A percentile compares a stretch with the other conserved stretches of the same genome.
Evolutionary conservation across 2,797 vertebrate genomes (phyloP).

Genomic region (Ateles fusciceps): DNA sequence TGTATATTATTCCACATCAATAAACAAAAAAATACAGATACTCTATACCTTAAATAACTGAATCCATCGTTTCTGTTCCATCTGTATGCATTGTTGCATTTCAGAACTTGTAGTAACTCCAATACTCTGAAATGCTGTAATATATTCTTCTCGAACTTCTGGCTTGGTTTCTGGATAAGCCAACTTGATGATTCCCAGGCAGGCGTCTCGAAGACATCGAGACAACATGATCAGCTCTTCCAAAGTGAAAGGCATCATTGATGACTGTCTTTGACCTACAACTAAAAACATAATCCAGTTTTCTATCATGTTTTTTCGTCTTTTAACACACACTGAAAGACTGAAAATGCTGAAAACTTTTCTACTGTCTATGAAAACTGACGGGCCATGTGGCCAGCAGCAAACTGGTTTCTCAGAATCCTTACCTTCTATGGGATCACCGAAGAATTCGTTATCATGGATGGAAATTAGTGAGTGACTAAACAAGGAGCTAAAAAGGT

Average conservation of each 20-base stretch:
- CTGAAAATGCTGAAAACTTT: neutral
- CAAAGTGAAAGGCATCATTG: slow-evolving; percentile 98
- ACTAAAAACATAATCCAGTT: slow-evolving; percentile 60
- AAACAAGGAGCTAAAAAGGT: slow-evolving; percentile 99
- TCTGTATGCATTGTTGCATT: slow-evolving; percentile 93
- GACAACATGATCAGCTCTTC: slow-evolving; percentile 93
- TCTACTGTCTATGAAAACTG: neutral
- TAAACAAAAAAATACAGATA: neutral
- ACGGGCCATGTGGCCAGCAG: neutral
- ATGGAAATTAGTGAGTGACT: slow-evolving; percentile 98
- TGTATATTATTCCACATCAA: neutral
- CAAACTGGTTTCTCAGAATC: neutral
- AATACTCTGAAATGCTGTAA: slow-evolving; percentile 94
- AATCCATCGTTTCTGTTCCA: slow-evolving; percentile 96
- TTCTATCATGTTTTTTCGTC: neutral
- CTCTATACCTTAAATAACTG: slow-evolving; percentile 95
- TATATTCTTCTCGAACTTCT: slow-evolving; percentile 95
- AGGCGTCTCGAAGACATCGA: slow-evolving; percentile 95
- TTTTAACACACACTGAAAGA: neutral
- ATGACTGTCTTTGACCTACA: slow-evolving; percentile 89
- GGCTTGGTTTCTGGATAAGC: slow-evolving; percentile 98
- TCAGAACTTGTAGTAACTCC: slow-evolving; percentile 92
- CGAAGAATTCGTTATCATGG: slow-evolving; percentile 98
- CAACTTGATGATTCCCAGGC: slow-evolving; percentile 97
- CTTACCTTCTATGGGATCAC: slow-evolving; percentile 93